These are phyloP conservation scores for Urocyon cinereoargenteus DNA, from an alignment of 2,797 vertebrate species.

Conservation along the genomic window DNA sequence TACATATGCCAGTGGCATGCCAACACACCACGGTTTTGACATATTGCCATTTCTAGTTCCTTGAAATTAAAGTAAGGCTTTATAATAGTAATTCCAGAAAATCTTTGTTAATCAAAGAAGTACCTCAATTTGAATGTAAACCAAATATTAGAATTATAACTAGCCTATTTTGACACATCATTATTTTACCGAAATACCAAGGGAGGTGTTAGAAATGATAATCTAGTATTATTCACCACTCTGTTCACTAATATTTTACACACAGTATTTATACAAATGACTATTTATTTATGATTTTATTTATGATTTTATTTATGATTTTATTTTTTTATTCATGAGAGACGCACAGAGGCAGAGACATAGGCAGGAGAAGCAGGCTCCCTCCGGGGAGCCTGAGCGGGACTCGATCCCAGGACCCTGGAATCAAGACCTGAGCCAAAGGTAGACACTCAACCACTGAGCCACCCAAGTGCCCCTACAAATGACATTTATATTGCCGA, in stretches of 20 bases:
- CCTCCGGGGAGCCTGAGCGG: too few relatives aligned
- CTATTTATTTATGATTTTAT: too few relatives aligned
- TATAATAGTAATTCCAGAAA: slow-evolving; percentile 60
- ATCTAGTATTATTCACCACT: not conserved
- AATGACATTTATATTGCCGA: not conserved
- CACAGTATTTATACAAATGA: not conserved
- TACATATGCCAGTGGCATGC: slow-evolving; percentile 40
- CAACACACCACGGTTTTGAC: slow-evolving; percentile 50
- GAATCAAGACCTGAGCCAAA: too few relatives aligned
- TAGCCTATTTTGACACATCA: slow-evolving; percentile 1
- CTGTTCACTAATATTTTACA: not conserved
- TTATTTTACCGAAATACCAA: slow-evolving; percentile 55
- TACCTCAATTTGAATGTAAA: not conserved
- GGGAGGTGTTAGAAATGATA: not conserved
- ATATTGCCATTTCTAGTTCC: slow-evolving; percentile 55
- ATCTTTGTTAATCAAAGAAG: slow-evolving; percentile 75
- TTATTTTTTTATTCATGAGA: too few relatives aligned
- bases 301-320: too few relatives aligned
- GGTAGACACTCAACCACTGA: too few relatives aligned
- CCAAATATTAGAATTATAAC: slow-evolving; percentile 48
- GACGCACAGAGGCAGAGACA: too few relatives aligned
- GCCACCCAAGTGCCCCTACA: not conserved
- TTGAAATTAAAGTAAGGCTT: slow-evolving; percentile 63
- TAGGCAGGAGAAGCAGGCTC: too few relatives aligned
- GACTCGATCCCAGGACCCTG: too few relatives aligned